Evolutionary conservation across 2,113 vertebrate species (phyloP), one percentile per base, ranked within the genome.

Genomic region (Solenodon paradoxus): DNA sequence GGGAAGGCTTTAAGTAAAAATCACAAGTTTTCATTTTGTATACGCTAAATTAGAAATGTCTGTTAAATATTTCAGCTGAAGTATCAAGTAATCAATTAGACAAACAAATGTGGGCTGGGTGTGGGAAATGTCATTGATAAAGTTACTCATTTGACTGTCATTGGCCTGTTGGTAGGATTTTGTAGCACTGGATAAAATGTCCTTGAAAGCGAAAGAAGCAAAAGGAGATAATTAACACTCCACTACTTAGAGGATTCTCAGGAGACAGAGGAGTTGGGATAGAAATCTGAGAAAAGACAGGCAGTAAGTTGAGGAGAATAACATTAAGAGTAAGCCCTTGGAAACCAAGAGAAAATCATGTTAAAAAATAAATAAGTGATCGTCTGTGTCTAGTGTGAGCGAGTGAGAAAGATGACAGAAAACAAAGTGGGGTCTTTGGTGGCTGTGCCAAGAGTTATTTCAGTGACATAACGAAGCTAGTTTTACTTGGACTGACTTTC

Each of bases 341-440:
- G 9, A 59, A 38, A 79, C n/a, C 64, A 79, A 38, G 17, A 72
- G 47, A 57, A 88, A 9, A 42, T 38, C 28, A 17, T 26, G 12
- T 55, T 38, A 59, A 57, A 79, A 38, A 30, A 38, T 6, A 30
- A 63, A 9, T 0, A 16, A 17, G 28, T 30, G 35, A 10, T 53
- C 16, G 19, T 35, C n/a, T 26, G 1, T 55, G 30, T 61, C 35
- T 81, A 38, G 45, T 32, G 28, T 4, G 20, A 71, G 64, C 59
- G 35, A 26, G 0, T 63, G 42, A 55, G 32, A 45, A 63, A 40
- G 19, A 15, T 17, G 35, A 24, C 22, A 49, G 72, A n/a, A 47
- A 9, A 30, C 0, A 1, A n/a, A n/a, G n/a, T n/a, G 49, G 22
- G 9, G 15, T 47, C 7, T 15, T 15, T 2, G 26, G 16, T n/a